Conservation (phyloP, 2,113 vertebrate species). For the Rhea americana region DNA sequence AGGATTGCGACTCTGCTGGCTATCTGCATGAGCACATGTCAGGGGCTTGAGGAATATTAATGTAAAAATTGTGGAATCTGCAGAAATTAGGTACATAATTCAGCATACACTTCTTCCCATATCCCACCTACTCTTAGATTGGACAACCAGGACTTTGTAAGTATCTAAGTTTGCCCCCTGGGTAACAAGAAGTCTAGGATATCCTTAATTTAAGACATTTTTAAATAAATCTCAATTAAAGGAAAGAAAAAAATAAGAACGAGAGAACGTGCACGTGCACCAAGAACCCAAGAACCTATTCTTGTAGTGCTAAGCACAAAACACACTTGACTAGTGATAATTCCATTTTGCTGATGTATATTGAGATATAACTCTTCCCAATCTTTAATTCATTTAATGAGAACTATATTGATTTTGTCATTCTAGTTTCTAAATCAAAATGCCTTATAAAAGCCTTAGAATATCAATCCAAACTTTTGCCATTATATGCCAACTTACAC, state of each 20-base stretch:
- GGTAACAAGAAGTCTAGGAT: neutral
- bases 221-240: neutral
- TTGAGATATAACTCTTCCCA: conserved; percentile 13
- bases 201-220: neutral
- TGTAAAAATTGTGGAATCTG: neutral
- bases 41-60: neutral
- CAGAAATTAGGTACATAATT: neutral
- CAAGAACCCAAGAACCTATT: neutral
- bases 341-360: conserved; percentile 20
- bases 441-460: conserved; percentile 32
- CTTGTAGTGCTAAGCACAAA: neutral
- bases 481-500: conserved; percentile 16
- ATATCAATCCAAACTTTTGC: conserved; percentile 30
- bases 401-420: conserved; percentile 46
- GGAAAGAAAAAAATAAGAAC: neutral
- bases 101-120: neutral
- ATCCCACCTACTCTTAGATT: neutral
- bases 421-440: conserved; percentile 58
- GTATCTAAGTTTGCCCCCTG: neutral
- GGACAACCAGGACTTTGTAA: neutral
- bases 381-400: conserved; percentile 52
- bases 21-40: neutral
- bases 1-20: neutral
- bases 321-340: neutral
- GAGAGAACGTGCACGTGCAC: no score